phyloP scores from a whole-genome alignment of 2,797 vertebrate genomes.

The Paratrypauchen microcephalus region DNA sequence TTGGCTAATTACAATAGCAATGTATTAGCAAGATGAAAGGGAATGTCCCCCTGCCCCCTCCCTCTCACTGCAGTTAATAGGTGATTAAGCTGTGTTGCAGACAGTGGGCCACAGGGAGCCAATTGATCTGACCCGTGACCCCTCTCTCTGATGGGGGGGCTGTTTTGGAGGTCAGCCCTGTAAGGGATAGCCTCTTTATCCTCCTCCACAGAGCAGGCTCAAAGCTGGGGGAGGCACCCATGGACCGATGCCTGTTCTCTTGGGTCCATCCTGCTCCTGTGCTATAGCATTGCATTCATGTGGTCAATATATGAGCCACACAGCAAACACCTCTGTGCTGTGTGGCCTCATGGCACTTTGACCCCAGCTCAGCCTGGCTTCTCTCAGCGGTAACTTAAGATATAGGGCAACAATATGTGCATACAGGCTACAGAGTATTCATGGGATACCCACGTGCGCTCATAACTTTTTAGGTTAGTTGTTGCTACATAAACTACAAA shows the following conservation, averaged over 20 bases:
- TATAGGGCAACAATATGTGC: background rate
- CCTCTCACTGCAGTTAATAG: conserved; percentile 80
- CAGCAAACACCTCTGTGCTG: conserved; percentile 81
- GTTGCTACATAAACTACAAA: too few relatives aligned
- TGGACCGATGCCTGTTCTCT: conserved; percentile 82
- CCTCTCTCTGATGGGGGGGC: conserved; percentile 79
- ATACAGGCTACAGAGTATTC: conserved; percentile 12
- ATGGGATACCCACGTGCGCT: background rate
- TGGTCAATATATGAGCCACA: conserved; percentile 84
- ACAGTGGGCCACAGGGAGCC: conserved; percentile 87
- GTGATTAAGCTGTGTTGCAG: conserved; percentile 91
- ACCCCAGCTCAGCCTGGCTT: conserved; percentile 51
- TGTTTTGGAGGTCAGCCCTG: conserved; percentile 93
- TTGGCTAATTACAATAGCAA: background rate
- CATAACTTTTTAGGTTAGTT: background rate
- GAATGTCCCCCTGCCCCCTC: conserved; percentile 25
- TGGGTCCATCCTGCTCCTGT: conserved; percentile 64
- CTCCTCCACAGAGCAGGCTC: conserved; percentile 88
- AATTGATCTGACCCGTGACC: conserved; percentile 92
- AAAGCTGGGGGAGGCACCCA: conserved; percentile 88
- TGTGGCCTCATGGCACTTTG: conserved; percentile 47
- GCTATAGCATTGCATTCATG: conserved; percentile 77
- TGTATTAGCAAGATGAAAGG: conserved; percentile 34
- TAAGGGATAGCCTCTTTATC: conserved; percentile 99
- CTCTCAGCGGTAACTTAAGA: conserved; percentile 45